Evolutionary conservation across 35 echinoderm and acorn worm genomes (phyloP).

Genomic region (Eucidaris tribuloides): DNA sequence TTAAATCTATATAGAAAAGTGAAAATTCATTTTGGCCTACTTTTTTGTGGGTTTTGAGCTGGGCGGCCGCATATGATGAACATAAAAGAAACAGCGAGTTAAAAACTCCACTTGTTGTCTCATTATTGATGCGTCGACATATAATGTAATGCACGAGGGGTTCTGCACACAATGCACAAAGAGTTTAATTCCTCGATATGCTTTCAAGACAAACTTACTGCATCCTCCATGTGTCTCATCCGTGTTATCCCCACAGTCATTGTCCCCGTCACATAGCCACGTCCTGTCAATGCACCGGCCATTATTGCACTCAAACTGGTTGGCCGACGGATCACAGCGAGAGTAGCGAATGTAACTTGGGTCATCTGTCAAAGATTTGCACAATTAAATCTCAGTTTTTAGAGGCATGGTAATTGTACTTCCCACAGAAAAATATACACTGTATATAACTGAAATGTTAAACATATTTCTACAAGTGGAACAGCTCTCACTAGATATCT

Average conservation of each 20-base stretch:
- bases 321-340: background rate
- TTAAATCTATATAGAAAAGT: too few relatives aligned
- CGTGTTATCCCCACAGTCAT: constrained; percentile 75
- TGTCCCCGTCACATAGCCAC: constrained; percentile 78
- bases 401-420: background rate
- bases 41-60: too few relatives aligned
- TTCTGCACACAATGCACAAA: too few relatives aligned
- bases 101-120: too few relatives aligned
- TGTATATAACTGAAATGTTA: background rate
- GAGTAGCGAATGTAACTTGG: background rate
- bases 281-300: constrained; percentile 62
- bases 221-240: constrained; percentile 62
- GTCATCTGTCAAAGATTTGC: constrained; percentile 20
- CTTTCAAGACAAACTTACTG: constrained; percentile 30
- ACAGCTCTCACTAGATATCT: too few relatives aligned
- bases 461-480: background rate
- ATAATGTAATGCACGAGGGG: too few relatives aligned
- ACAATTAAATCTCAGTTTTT: background rate
- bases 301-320: constrained; percentile 55
- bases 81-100: too few relatives aligned
- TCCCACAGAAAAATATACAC: background rate
- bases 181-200: background rate
- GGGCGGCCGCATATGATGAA: too few relatives aligned
- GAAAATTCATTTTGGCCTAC: too few relatives aligned
- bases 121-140: too few relatives aligned